Conservation (phyloP, 2,888 invertebrate species). For the Microchrysa polita region DNA sequence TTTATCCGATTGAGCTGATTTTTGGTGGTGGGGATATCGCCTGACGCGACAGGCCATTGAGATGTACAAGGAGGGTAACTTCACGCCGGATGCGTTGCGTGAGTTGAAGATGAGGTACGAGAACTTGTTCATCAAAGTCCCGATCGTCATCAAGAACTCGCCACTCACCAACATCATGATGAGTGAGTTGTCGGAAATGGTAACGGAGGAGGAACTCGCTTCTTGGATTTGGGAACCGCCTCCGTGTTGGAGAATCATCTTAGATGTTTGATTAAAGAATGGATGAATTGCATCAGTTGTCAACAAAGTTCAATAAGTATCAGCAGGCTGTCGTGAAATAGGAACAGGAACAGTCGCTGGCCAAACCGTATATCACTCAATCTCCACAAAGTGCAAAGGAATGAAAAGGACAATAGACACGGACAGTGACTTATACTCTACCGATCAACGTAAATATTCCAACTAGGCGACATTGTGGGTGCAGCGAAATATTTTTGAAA, state of each 20-base stretch:
- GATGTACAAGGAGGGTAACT: constrained; percentile 93
- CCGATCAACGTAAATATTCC: neutral
- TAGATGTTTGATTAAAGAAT: constrained; percentile 94
- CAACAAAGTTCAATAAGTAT: constrained; percentile 96
- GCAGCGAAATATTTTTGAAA: no score
- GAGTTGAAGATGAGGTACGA: constrained; percentile 93
- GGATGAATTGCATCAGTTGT: constrained; percentile 96
- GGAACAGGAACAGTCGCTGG: constrained; percentile 93
- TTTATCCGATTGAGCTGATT: no score
- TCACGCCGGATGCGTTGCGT: constrained; percentile 90
- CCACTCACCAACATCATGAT: constrained; percentile 96
- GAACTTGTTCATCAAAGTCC: constrained; percentile 92
- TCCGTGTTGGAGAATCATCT: constrained; percentile 84
- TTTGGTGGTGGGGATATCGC: constrained; percentile 93
- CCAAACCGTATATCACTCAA: constrained; percentile 96
- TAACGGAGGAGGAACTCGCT: constrained; percentile 89
- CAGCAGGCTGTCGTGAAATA: constrained; percentile 93
- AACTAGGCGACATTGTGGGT: neutral
- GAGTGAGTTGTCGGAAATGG: constrained; percentile 91
- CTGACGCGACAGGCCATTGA: constrained; percentile 96
- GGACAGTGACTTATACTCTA: no score
- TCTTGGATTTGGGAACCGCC: constrained; percentile 90
- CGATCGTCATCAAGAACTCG: constrained; percentile 96
- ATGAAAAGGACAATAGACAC: constrained; percentile 55
- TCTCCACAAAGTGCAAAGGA: constrained; percentile 89